Conservation (phyloP, 2,888 invertebrate genomes). For the Anaspis maculata region DNA sequence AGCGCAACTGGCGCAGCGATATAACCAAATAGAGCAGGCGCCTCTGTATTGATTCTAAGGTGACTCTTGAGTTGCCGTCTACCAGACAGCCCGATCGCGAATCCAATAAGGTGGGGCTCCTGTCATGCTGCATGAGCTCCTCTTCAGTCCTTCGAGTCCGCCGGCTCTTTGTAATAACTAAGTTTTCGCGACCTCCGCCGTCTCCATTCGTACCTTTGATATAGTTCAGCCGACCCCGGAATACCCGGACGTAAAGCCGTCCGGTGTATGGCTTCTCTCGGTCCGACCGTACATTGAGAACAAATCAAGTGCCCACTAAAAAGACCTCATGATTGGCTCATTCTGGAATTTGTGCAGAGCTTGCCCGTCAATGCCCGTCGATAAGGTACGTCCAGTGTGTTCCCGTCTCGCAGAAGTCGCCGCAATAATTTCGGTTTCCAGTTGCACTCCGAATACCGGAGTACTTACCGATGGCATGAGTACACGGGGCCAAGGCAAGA, state of each 20-base stretch:
- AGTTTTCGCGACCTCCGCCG: constrained; percentile 13
- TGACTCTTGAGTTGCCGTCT: constrained; percentile 16
- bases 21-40: constrained; percentile 30
- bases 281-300: constrained; percentile 16
- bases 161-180: constrained; percentile 5
- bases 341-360: constrained; percentile 96
- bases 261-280: constrained; percentile 29
- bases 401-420: no score
- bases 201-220: constrained; percentile 7
- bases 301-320: constrained; percentile 22
- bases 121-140: constrained; percentile 16
- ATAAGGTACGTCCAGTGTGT: constrained; percentile 74
- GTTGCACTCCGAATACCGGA: constrained; percentile 91
- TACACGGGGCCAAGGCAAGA: constrained; percentile 70
- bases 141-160: constrained; percentile 13
- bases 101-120: constrained; percentile 33
- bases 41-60: constrained; percentile 30
- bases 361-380: constrained; percentile 94
- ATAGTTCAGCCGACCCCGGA: constrained; percentile 15
- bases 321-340: constrained; percentile 83
- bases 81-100: constrained; percentile 24
- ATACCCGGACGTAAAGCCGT: constrained; percentile 14
- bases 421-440: no score
- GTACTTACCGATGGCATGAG: constrained; percentile 93
- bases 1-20: constrained; percentile 21